Conservation (phyloP, 1,140 invertebrate genomes). For the Drosophila nikananu region DNA sequence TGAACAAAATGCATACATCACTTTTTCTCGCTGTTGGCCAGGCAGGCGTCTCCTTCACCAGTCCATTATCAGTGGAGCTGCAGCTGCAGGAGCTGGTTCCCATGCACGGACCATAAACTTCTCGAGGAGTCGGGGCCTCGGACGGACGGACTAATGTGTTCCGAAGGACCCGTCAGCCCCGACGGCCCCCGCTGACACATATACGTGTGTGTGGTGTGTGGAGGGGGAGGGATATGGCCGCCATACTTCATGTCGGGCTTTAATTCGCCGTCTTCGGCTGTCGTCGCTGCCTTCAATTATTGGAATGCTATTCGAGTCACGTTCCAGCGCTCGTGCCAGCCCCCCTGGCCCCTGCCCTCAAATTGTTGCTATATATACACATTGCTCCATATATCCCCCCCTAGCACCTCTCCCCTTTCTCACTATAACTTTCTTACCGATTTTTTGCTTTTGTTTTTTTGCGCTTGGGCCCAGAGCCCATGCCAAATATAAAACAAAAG, state of each 20-base stretch:
- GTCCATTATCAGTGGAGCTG: slow-evolving; percentile 66
- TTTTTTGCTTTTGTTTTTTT: slow-evolving; percentile 17
- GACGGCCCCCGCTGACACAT: slow-evolving; percentile 27
- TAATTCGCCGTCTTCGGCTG: slow-evolving; percentile 70
- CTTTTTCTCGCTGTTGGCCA: background rate
- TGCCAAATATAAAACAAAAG: slow-evolving; percentile 46
- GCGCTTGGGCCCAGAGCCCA: slow-evolving; percentile 2
- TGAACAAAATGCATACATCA: background rate
- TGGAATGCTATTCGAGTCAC: slow-evolving; percentile 74
- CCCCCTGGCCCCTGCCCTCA: slow-evolving; percentile 3
- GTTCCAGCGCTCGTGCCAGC: slow-evolving; percentile 65
- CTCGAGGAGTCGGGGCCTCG: slow-evolving; percentile 9
- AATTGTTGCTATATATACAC: slow-evolving; percentile 13
- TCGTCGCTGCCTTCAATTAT: slow-evolving; percentile 72
- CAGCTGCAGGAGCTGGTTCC: slow-evolving; percentile 48
- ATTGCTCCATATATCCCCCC: background rate
- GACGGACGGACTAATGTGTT: slow-evolving; percentile 69
- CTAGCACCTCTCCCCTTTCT: background rate
- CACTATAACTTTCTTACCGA: slow-evolving; percentile 41
- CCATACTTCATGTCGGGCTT: slow-evolving; percentile 72
- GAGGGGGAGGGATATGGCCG: slow-evolving; percentile 11
- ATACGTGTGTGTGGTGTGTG: background rate
- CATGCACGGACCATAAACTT: slow-evolving; percentile 69
- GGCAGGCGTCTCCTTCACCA: slow-evolving; percentile 1
- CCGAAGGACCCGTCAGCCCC: slow-evolving; percentile 26